Evolutionary conservation across 2,113 vertebrate genomes (phyloP), one percentile per base, ranked within the genome.

Genomic region (Sitta europaea): DNA sequence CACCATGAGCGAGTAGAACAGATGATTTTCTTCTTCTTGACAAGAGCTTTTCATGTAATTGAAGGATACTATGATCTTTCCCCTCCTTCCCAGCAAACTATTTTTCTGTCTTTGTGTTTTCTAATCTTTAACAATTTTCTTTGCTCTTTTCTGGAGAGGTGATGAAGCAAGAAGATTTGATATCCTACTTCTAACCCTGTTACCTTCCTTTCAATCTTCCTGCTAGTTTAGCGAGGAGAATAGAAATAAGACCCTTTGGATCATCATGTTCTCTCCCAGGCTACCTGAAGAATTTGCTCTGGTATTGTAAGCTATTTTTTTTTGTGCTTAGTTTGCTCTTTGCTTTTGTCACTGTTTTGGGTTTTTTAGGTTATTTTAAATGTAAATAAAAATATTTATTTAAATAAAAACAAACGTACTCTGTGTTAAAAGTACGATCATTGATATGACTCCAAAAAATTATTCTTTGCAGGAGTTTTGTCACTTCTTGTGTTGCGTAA

Each of bases 1-100:
- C 77, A 95, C 83, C 51, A 62, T 54, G 67, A 96, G 28, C 75
- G 94, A 84, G 55, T 28, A 94, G 95, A 94, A 91, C 76, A 89
- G 87, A 84, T 74, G 18, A 81, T 95, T 94, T 91, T 95, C 68
- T 87, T 96, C 89, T 70, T 92, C 77, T 81, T 84, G 87, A 87
- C 93, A 95, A 91, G 80, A 89, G 61, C 65, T 95, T 86, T 91
- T 91, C 68, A 35, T 24, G 59, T 80, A 95, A 80, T 50, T 94
- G 93, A 96, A 86, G 55, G 55, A 92, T 83, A 54, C 54, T 83
- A 53, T 76, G 67, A 70, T 95, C 80, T 96, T 92, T 91, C 80
- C 83, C 55, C 38, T 91, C 65, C 86, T 92, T 80, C 47, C 65
- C 68, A 89, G 68, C 10, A 77, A 89, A 80, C 84, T 86, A 12